Evolutionary conservation across 2,113 vertebrate species (phyloP).

Genomic region (Ageneiosus marmoratus): DNA sequence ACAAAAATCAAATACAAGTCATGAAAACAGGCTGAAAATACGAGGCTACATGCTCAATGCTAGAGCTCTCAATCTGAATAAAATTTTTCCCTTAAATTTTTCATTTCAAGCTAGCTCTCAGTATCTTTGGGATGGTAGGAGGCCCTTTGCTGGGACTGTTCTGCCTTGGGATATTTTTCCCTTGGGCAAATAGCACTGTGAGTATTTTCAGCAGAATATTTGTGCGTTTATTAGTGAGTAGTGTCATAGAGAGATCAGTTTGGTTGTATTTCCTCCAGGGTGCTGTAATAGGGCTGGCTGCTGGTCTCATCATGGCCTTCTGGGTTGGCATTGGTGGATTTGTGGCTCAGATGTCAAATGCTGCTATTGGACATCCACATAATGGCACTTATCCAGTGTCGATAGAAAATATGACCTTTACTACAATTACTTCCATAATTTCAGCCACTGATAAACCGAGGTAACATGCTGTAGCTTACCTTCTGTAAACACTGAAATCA

Average conservation of each 20-base stretch:
- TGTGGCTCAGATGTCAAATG: constrained; percentile 36
- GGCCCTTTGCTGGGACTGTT: constrained; percentile 89
- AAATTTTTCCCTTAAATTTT: background rate
- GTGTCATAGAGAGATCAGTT: background rate
- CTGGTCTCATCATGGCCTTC: constrained; percentile 83
- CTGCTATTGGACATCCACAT: background rate
- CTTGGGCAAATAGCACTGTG: constrained; percentile 85
- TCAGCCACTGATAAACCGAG: constrained; percentile 52
- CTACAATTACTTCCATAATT: constrained; percentile 59
- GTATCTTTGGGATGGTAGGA: constrained; percentile 93
- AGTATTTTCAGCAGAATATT: constrained; percentile 62
- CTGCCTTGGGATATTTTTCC: constrained; percentile 93
- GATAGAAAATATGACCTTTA: constrained; percentile 61
- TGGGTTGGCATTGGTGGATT: constrained; percentile 89
- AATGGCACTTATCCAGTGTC: constrained; percentile 44
- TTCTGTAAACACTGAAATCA: background rate
- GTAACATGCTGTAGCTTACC: constrained; percentile 58
- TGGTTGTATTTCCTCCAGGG: constrained; percentile 71
- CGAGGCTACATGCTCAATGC: background rate
- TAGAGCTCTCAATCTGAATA: background rate
- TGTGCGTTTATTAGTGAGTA: background rate
- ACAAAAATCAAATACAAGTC: background rate
- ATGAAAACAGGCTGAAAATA: background rate
- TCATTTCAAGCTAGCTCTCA: constrained; percentile 81
- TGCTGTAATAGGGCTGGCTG: constrained; percentile 76